Percentiles rank a stretch among this genome's conserved stretches.
These are phyloP conservation scores for Itoplectis maculator DNA, from an alignment of 2,888 invertebrate genomes.

Conservation along the genomic window DNA sequence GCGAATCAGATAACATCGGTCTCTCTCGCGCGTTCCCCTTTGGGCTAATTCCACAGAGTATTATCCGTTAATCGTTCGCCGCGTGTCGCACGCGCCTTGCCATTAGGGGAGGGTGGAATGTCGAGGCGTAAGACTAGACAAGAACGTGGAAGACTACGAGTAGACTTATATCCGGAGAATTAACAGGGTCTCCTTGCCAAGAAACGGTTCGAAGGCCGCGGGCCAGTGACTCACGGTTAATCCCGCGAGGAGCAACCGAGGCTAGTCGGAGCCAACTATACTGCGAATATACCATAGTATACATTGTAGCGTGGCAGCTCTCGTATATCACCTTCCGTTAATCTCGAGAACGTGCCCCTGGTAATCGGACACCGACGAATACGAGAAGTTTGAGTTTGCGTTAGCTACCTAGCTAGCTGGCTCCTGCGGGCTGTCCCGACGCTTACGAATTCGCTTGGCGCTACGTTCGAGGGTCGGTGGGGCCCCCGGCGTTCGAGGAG, in stretches of 20 bases:
- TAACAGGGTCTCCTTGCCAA: constrained; percentile 52
- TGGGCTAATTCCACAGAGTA: constrained; percentile 44
- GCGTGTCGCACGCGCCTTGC: constrained; percentile 19
- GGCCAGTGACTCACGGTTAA: constrained; percentile 66
- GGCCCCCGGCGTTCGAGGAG: constrained; percentile 34
- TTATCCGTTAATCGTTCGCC: constrained; percentile 61
- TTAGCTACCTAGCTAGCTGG: constrained; percentile 39
- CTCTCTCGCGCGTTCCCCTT: constrained; percentile 28
- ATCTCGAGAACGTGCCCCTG: constrained; percentile 63
- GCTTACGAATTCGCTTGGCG: constrained; percentile 57
- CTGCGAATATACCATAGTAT: constrained; percentile 13
- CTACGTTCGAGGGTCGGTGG: constrained; percentile 38
- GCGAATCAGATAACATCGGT: constrained; percentile 15
- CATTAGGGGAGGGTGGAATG: background rate
- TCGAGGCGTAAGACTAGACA: constrained; percentile 39
- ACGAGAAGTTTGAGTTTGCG: constrained; percentile 61
- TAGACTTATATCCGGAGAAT: constrained; percentile 59
- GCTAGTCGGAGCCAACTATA: constrained; percentile 41
- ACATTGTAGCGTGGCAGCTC: constrained; percentile 42
- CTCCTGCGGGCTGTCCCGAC: constrained; percentile 22
- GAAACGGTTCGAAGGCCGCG: constrained; percentile 53
- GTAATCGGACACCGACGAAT: constrained; percentile 67
- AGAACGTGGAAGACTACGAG: constrained; percentile 47
- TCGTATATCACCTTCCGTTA: constrained; percentile 63
- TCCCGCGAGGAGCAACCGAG: constrained; percentile 56